These are phyloP conservation scores for Laticauda colubrina DNA, from an alignment of 2,113 vertebrate genomes.

Conservation along the genomic window DNA sequence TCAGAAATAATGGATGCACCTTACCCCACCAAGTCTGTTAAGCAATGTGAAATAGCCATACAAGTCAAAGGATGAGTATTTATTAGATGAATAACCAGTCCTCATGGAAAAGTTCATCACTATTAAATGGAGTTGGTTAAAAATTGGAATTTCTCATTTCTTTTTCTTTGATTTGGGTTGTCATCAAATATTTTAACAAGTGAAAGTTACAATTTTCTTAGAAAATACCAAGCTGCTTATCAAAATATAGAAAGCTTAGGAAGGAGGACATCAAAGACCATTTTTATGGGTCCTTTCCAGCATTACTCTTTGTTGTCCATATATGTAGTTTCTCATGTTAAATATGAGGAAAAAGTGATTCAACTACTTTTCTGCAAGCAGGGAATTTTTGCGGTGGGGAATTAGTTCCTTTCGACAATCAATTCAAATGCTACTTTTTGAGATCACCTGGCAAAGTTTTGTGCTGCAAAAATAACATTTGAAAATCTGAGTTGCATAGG, in stretches of 20 bases:
- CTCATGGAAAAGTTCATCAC: background rate
- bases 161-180: background rate
- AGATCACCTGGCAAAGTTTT: background rate
- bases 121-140: background rate
- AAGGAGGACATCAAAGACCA: background rate
- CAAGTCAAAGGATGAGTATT: background rate
- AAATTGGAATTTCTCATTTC: background rate
- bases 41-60: background rate
- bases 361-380: background rate
- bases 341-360: background rate
- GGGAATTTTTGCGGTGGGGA: background rate
- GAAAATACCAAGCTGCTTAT: background rate
- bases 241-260: background rate
- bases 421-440: background rate
- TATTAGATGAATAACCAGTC: background rate
- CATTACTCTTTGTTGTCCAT: background rate
- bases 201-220: background rate
- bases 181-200: background rate
- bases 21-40: background rate
- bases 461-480: background rate
- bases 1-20: background rate
- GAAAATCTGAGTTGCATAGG: background rate
- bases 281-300: background rate
- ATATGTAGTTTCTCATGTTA: background rate
- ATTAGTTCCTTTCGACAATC: too few species aligned